A percentile compares a stretch with the other conserved stretches of the same genome.
Evolutionary conservation across 1,140 invertebrate genomes (phyloP).

Genomic region (Amyelois transitella): DNA sequence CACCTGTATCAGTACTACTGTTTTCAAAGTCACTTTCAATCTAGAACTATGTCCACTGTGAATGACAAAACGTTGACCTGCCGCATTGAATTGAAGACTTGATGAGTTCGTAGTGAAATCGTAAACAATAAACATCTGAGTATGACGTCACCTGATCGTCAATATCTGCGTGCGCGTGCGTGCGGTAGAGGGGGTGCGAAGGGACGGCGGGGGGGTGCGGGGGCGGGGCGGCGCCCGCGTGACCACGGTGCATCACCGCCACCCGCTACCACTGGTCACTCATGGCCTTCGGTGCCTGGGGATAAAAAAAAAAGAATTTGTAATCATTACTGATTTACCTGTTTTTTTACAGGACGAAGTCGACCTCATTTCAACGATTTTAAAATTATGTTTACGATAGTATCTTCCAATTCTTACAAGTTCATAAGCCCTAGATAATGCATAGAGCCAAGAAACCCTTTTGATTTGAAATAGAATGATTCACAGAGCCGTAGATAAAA

Average conservation of each 20-base stretch:
- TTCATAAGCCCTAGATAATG: too few relatives aligned
- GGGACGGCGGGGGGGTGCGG: slow-evolving; percentile 32
- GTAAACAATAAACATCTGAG: neutral
- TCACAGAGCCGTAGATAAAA: too few relatives aligned
- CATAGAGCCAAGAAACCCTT: too few relatives aligned
- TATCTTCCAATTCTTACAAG: too few relatives aligned
- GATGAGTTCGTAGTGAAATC: neutral
- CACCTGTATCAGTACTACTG: too few relatives aligned
- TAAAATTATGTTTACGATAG: too few relatives aligned
- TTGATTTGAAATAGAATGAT: too few relatives aligned
- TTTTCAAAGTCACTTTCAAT: too few relatives aligned
- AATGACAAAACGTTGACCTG: neutral
- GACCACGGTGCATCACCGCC: slow-evolving; percentile 67
- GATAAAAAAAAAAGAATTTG: slow-evolving; percentile 5
- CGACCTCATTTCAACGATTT: too few relatives aligned
- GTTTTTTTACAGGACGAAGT: too few relatives aligned
- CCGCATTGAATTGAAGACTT: neutral
- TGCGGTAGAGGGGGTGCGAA: slow-evolving; percentile 39
- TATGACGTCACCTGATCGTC: slow-evolving; percentile 60
- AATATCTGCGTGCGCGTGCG: slow-evolving; percentile 60
- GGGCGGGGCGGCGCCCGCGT: slow-evolving; percentile 61
- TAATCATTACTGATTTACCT: too few relatives aligned
- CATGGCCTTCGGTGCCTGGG: slow-evolving; percentile 31
- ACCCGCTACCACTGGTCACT: slow-evolving; percentile 57
- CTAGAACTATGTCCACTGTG: too few relatives aligned